phyloP scores from a whole-genome alignment of 2,797 vertebrate genomes.

The Corythornis leucogaster region DNA sequence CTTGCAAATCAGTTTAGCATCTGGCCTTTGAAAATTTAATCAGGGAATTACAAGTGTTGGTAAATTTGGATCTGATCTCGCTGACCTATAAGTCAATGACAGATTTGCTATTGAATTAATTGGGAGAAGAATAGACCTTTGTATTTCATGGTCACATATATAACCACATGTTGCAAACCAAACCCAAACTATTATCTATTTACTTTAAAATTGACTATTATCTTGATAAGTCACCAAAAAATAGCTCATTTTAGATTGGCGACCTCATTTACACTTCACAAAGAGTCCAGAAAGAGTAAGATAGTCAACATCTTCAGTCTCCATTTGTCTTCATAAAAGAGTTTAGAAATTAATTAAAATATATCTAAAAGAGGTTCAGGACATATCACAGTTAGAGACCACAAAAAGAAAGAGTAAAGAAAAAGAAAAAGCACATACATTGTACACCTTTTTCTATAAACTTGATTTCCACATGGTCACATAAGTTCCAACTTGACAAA shows the following conservation, averaged over 20 bases:
- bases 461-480: neutral
- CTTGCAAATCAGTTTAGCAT: constrained; percentile 20
- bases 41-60: neutral
- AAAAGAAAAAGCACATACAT: neutral
- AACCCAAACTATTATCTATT: neutral
- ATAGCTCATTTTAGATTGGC: neutral
- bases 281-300: neutral
- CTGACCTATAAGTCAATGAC: neutral
- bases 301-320: neutral
- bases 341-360: neutral
- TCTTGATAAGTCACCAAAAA: neutral
- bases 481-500: neutral
- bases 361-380: neutral
- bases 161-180: neutral
- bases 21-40: constrained; percentile 39
- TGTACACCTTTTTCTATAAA: neutral
- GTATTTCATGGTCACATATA: neutral
- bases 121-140: neutral
- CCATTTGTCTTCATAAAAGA: neutral
- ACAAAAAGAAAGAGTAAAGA: neutral
- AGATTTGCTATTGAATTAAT: neutral
- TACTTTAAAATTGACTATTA: neutral
- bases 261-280: neutral
- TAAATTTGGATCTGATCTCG: constrained; percentile 4
- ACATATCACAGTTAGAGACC: neutral